Base-by-base conservation (phyloP, 2,797 vertebrate genomes). In the Antennarius maculatus region DNA sequence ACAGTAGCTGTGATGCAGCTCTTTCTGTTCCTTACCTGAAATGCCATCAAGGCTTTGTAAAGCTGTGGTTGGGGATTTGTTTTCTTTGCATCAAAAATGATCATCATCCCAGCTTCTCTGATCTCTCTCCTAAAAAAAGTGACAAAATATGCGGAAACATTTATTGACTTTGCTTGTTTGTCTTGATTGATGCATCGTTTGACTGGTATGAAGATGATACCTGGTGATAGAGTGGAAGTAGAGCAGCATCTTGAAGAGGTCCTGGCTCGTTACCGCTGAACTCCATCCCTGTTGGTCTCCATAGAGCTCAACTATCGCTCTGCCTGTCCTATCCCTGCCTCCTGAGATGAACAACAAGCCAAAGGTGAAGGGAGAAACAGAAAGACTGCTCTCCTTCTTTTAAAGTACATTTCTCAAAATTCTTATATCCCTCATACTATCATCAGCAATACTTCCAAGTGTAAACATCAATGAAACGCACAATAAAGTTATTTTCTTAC, bases 61-160 rank as follows among this genome's bases (percentile, higher is more conserved):
- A 99, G 90, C 53, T 82, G 79, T 0, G 92, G 90, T 18, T 88
- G 80, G 0, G 92, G 95, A 0, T 88, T 82, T 4, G 82, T 89
- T 78, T 91, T 95, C 79, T 95, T 92, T 46, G 94, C 95, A 76
- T 99, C 95, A 13, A 96, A 91, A 76, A 98, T 71, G 0, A 97
- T 14, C 0, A 82, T 93, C 83, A 97, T 66, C 41, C 95, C 96
- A 0, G 74, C 42, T n/a, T 94, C 91, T 83, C 90, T 91, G 1
- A 84, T 77, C 54, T 95, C 94, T 65, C 80, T 92, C 88, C 97
- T 99, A 47, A 23, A 83, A 5, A 55, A 16, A 74, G 11, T 58
- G 7, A 71, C 31, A 74, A 47, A 15, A 43, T 9, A 59, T 46
- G n/a, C 18, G 29, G 23, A 70, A 58, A 10, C 1, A 4, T 31